These are phyloP conservation scores for Cynopterus brachyotis DNA, from an alignment of 2,113 vertebrate genomes.

Conservation along the genomic window DNA sequence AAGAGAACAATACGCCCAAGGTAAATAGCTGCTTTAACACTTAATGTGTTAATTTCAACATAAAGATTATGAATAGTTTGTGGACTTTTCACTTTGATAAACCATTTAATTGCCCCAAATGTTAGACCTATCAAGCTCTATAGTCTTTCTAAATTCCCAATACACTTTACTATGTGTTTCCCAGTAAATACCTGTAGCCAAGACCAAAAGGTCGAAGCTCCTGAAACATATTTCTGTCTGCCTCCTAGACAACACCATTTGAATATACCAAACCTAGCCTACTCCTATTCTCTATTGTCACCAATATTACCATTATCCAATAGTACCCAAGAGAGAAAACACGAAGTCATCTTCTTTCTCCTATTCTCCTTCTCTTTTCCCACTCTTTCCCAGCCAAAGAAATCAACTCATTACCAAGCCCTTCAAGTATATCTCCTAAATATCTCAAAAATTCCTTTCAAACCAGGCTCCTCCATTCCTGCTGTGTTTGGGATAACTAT, in stretches of 20 bases:
- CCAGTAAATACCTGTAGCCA: neutral
- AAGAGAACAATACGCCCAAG: conserved; percentile 50
- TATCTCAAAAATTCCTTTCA: neutral
- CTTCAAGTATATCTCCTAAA: neutral
- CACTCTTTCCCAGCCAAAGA: neutral
- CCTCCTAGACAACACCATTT: neutral
- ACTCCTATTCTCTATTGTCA: neutral
- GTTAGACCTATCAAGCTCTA: neutral
- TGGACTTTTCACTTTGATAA: neutral
- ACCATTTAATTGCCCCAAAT: neutral
- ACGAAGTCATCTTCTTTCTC: neutral
- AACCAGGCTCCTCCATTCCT: neutral
- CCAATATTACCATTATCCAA: neutral
- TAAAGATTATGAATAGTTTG: neutral
- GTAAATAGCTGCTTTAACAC: neutral
- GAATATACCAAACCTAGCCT: neutral
- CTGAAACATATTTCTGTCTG: neutral
- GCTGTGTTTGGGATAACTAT: neutral
- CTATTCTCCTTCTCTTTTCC: neutral
- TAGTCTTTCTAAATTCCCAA: neutral
- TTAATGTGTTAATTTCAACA: neutral
- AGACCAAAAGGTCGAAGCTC: neutral
- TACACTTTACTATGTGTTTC: neutral
- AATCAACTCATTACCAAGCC: neutral
- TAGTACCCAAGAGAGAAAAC: neutral